Conservation (phyloP, 2,113 vertebrate species). For the Oryctolagus cuniculus region mOryCun1.1 NC_091453.1:121789501-121790000, state of each 20-base stretch:
- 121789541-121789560: too few species aligned
- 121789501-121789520: too few species aligned
- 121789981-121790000: not conserved
- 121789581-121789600: too few species aligned
- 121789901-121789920: not conserved
- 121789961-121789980: not conserved
- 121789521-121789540: too few species aligned
- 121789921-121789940: not conserved
- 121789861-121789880: not conserved
- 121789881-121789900: not conserved
- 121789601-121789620: not conserved
- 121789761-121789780: not conserved
- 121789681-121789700: not conserved
- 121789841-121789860: not conserved
- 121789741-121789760: not conserved
- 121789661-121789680: not conserved
- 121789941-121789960: not conserved
- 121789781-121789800: not conserved
- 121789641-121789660: not conserved
- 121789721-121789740: not conserved
- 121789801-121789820: conserved; percentile 14
- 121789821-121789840: conserved; percentile 7
- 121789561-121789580: too few species aligned
- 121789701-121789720: not conserved
- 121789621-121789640: too few species aligned